Evolutionary conservation across 1,140 invertebrate genomes (phyloP).

Genomic region (Planococcus citri): DNA sequence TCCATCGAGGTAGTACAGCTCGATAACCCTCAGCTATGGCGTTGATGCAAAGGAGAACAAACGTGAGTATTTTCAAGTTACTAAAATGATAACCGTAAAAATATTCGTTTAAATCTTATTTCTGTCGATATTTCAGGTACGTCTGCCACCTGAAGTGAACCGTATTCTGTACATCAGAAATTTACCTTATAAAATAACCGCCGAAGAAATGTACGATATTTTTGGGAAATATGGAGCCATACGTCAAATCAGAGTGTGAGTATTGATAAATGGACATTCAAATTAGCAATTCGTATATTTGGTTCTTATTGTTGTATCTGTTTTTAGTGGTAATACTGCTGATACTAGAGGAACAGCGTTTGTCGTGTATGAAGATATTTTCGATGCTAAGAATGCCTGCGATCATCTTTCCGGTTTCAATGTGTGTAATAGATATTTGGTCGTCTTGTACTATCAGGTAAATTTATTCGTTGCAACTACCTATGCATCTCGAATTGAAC

Average conservation of each 20-base stretch:
- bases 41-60: not conserved
- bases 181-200: constrained; percentile 97
- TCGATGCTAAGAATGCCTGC: constrained; percentile 99
- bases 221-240: constrained; percentile 99
- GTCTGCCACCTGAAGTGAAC: constrained; percentile 97
- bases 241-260: constrained; percentile 94
- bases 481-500: not conserved
- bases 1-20: too few relatives aligned
- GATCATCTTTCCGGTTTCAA: constrained; percentile 98
- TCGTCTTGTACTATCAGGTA: constrained; percentile 88
- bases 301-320: not conserved
- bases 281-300: not conserved
- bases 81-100: not conserved
- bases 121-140: constrained; percentile 54
- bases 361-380: constrained; percentile 99
- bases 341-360: constrained; percentile 97
- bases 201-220: constrained; percentile 99
- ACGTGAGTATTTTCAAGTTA: not conserved
- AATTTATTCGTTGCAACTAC: constrained; percentile 26
- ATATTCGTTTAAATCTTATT: not conserved
- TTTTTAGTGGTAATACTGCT: constrained; percentile 81
- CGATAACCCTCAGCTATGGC: not conserved
- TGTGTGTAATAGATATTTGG: constrained; percentile 95
- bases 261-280: constrained; percentile 29
- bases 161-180: constrained; percentile 94